phyloP scores from a whole-genome alignment of 2,797 vertebrate species.

The Centropyge bicolor region DNA sequence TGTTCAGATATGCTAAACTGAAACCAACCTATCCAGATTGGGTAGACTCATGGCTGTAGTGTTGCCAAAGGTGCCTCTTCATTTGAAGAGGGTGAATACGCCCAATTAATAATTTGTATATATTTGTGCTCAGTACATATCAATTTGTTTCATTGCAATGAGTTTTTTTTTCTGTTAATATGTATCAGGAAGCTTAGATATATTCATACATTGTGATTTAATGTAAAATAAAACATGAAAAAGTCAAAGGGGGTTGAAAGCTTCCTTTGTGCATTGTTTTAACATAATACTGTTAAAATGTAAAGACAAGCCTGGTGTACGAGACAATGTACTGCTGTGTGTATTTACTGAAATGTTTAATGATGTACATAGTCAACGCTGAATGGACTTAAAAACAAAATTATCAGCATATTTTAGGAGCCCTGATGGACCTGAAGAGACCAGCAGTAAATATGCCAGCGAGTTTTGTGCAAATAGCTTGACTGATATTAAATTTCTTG shows the following conservation, averaged over 20 bases:
- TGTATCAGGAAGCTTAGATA: not conserved
- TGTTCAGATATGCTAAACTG: not conserved
- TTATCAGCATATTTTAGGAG: not conserved
- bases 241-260: not conserved
- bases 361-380: slow-evolving; percentile 1
- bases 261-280: not conserved
- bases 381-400: not conserved
- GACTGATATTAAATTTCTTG: slow-evolving; percentile 11
- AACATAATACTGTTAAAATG: slow-evolving; percentile 1
- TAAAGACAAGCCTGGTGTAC: not conserved
- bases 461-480: slow-evolving; percentile 1
- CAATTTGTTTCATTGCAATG: not conserved
- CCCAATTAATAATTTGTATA: not conserved
- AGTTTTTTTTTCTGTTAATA: not conserved
- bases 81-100: not conserved
- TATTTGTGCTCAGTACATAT: not conserved
- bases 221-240: not conserved
- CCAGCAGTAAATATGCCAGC: not conserved
- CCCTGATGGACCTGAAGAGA: not conserved
- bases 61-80: not conserved
- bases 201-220: not conserved
- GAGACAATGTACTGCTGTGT: slow-evolving; percentile 1
- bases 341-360: slow-evolving; percentile 12
- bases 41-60: not conserved
- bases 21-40: not conserved